Evolutionary conservation across 2,888 invertebrate species (phyloP), one percentile per base, ranked within the genome.

Genomic region (Cryptops parisi): DNA sequence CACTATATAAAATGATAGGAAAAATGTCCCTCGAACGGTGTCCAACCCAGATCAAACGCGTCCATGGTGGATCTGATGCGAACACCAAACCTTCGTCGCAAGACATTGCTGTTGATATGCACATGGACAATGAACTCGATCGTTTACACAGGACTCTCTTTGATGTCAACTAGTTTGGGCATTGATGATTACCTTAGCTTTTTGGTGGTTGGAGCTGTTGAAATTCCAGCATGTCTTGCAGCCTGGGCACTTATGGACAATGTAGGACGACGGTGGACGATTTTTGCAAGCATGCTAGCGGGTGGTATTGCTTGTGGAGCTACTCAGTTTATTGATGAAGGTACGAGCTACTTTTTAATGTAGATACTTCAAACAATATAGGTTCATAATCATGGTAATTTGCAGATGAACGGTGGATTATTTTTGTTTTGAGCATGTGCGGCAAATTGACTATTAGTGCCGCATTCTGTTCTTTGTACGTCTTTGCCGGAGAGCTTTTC

Each of bases 381-480:
- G 9, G 9, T 46, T 41, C 9, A 41, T 41, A 17, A 6, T 41
- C 17, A 6, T 21, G 12, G 9, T 41, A 21, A 33, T 23, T 53
- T 41, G 1, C 41, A 57, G 57, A 33, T 40, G 27, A 33, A n/a
- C 40, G 78, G 0, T 79, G 78, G 79, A 69, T 78, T 44, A 76
- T 77, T 15, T 78, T 80, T 0, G 69, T 71, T 1, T 65, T 81
- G 52, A 80, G 80, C 6, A 79, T 80, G 76, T 65, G 79, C 51
- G 80, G 80, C 1, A 75, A 80, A 57, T 73, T 80, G 46, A 78
- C 78, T 33, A 77, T 78, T n/a, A 79, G 80, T 3, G 77, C 78
- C 1, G 77, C 80, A 0, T 81, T 80, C 61, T 77, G 78, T 0
- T 78, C 79, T 1, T 79, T 81, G 66, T 81, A 81, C 67, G 79